Evolutionary conservation across 1,140 invertebrate species (phyloP), one percentile per base, ranked within the genome.

Genomic region (Zaprionus capensis): DNA sequence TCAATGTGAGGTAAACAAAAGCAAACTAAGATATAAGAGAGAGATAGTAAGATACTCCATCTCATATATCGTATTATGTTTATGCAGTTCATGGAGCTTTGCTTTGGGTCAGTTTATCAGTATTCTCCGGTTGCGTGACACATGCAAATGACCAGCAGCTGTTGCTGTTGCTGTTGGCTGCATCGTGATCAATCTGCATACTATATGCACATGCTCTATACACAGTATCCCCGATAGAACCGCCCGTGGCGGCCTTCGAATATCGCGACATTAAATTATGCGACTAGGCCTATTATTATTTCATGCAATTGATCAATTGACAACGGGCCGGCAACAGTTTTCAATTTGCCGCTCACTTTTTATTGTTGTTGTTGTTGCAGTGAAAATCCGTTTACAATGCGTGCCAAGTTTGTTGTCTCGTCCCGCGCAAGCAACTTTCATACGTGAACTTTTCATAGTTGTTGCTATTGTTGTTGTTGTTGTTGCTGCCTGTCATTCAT

Each of bases 201-300:
- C 41, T 67, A 55, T 51, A 49, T 34, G 31, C 31, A 34, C 22
- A 49, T 46, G 20, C 34, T n/a, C 41, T 34, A 46, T 51, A 20
- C n/a, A n/a, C 12, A 14, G 26, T 28, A 26, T 11, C 26, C 26
- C 53, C 53, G 6, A 49, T 63, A 71, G 72, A 71, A 71, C 31
- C 31, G 49, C 15, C 31, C 24, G 46, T n/a, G 17, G 22, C 59
- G 75, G 85, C 85, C 85, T 90, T 90, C 71, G 74, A 71, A 78
- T 66, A 51, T 75, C 57, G 85, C 76, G 70, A 90, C 86, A 90
- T 85, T 88, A 88, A 88, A 85, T 88, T 88, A 88, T 88, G 85
- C 85, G 68, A 67, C 81, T 90, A 90, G 85, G 85, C 85, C 85
- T 90, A 90, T 90, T 90, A 90, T 90, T 90, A 90, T 90, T 90